Conservation (phyloP, 2,113 vertebrate species). For the Ibidorhyncha struthersii region DNA sequence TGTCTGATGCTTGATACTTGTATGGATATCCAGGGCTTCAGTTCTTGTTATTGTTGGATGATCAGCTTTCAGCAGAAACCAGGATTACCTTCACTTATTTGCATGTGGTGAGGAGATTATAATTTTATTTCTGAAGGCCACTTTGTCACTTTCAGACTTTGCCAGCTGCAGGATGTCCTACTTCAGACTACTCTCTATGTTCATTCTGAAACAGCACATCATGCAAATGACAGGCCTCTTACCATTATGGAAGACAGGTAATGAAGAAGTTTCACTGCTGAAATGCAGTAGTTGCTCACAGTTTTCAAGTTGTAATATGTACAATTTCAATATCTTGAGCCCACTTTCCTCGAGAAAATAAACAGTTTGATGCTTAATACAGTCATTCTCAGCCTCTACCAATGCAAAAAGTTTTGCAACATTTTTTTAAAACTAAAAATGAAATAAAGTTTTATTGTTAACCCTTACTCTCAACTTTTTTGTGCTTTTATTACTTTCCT, state of each 20-base stretch:
- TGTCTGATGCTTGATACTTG: background rate
- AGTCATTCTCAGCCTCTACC: background rate
- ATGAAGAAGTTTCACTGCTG: background rate
- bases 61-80: background rate
- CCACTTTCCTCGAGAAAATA: background rate
- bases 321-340: background rate
- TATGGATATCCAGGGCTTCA: background rate
- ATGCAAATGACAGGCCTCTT: background rate
- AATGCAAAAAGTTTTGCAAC: background rate
- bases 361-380: background rate
- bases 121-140: background rate
- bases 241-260: background rate
- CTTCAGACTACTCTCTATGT: background rate
- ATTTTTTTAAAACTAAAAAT: background rate
- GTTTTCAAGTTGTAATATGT: background rate
- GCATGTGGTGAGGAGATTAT: background rate
- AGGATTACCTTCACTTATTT: background rate
- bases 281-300: background rate
- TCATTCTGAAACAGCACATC: background rate
- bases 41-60: background rate
- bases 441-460: background rate
- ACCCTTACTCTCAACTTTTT: fast-evolving
- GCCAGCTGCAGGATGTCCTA: background rate
- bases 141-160: background rate
- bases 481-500: background rate